phyloP scores from a whole-genome alignment of 2,113 vertebrate species.

The Heterotilapia buettikoferi region DNA sequence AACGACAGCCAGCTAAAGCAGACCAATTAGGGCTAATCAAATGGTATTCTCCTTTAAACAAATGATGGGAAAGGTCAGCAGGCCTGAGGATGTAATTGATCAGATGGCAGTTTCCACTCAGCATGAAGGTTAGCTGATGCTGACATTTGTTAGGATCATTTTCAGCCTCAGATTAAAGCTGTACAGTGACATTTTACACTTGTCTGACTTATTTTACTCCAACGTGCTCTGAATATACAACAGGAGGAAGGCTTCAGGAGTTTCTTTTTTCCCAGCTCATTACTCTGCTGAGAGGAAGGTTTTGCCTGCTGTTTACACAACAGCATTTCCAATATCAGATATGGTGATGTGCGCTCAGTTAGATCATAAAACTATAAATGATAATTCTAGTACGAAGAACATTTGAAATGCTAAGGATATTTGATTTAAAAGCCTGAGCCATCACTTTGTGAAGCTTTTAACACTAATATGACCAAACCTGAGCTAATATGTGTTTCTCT shows the following conservation, averaged over 20 bases:
- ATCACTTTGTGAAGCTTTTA: not conserved
- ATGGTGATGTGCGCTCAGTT: not conserved
- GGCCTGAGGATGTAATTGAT: constrained; percentile 51
- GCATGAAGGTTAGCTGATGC: constrained; percentile 49
- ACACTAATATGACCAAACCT: not conserved
- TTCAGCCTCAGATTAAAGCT: constrained; percentile 28
- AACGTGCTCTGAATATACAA: not conserved
- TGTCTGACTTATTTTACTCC: not conserved
- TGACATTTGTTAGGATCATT: constrained; percentile 67
- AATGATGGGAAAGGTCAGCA: constrained; percentile 49
- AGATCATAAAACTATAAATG: not conserved
- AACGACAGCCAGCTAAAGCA: not conserved
- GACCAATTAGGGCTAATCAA: constrained; percentile 42
- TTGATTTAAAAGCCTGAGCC: not conserved
- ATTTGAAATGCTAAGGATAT: not conserved
- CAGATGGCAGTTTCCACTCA: constrained; percentile 35
- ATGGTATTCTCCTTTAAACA: constrained; percentile 44
- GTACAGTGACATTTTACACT: constrained; percentile 47
- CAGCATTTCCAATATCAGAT: not conserved
- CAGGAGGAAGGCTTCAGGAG: not conserved
- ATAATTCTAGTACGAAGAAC: not conserved
- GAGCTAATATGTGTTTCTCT: not conserved
- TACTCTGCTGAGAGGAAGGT: not conserved
- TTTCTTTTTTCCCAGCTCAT: not conserved
- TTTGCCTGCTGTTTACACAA: not conserved